These are phyloP conservation scores for Microtus montanus DNA, from an alignment of 2,113 vertebrate species.

Conservation along the genomic window DNA sequence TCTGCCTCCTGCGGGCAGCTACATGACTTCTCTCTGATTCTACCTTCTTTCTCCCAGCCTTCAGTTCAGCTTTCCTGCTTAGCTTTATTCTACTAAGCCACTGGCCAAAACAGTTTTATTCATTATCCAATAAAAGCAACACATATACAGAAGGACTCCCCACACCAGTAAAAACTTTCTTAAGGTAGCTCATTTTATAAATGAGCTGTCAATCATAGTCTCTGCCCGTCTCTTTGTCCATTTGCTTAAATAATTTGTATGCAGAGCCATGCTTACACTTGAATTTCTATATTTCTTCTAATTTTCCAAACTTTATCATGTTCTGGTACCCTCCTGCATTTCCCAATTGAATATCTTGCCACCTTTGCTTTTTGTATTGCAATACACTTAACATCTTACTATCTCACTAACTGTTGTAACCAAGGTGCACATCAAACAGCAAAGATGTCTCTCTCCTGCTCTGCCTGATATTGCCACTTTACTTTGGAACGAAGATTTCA, in stretches of 20 bases:
- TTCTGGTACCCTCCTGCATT: not conserved
- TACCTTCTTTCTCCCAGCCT: too few species aligned
- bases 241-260: not conserved
- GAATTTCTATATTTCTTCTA: conserved; percentile 3
- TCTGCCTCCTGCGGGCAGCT: too few species aligned
- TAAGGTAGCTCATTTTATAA: conserved; percentile 9
- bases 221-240: not conserved
- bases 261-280: not conserved
- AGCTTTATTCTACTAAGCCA: too few species aligned
- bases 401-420: not conserved
- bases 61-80: too few species aligned
- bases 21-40: too few species aligned
- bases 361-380: rapidly evolving
- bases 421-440: not conserved
- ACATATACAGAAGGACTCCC: too few species aligned
- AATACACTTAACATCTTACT: not conserved
- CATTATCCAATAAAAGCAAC: too few species aligned
- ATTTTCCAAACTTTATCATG: not conserved
- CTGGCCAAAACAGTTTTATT: too few species aligned
- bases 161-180: not conserved
- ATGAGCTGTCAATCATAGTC: not conserved
- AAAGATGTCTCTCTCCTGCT: not conserved
- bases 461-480: too few species aligned
- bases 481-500: not conserved
- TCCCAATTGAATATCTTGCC: not conserved